Evolutionary conservation across 1,140 invertebrate genomes (phyloP).

Genomic region (Helicoverpa armigera): DNA sequence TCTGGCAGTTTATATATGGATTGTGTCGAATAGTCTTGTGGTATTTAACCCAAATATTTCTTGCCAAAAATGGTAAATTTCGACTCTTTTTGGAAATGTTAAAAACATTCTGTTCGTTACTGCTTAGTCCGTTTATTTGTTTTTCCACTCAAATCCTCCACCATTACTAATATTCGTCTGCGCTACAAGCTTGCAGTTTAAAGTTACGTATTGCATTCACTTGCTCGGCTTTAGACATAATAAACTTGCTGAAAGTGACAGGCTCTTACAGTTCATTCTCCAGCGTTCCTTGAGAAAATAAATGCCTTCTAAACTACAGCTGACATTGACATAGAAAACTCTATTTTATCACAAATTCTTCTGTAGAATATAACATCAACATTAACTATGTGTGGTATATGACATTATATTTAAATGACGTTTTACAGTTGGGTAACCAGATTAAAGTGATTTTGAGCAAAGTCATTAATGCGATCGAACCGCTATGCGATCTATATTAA

Average conservation of each 20-base stretch:
- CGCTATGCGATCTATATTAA: slow-evolving; percentile 19
- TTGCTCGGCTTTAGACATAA: background rate
- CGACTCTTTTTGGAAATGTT: background rate
- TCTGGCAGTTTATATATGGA: background rate
- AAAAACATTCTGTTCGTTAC: background rate
- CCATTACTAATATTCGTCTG: background rate
- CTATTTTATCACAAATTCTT: background rate
- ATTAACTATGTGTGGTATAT: background rate
- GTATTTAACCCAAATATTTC: background rate
- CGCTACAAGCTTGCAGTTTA: background rate
- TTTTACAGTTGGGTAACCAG: slow-evolving; percentile 33
- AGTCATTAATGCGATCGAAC: slow-evolving; percentile 15
- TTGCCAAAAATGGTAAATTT: background rate
- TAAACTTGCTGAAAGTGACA: background rate
- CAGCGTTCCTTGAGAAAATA: background rate
- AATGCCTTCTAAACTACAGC: background rate
- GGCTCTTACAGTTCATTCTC: background rate
- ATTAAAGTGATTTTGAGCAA: background rate
- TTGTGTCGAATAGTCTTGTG: background rate
- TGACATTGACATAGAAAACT: background rate
- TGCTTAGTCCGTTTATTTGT: background rate
- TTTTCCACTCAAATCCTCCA: background rate
- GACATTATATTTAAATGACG: background rate
- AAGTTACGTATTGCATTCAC: background rate
- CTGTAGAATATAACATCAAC: background rate